These are phyloP conservation scores for Siniperca scherzeri DNA, from an alignment of 2,797 vertebrate genomes.

Conservation along the genomic window DNA sequence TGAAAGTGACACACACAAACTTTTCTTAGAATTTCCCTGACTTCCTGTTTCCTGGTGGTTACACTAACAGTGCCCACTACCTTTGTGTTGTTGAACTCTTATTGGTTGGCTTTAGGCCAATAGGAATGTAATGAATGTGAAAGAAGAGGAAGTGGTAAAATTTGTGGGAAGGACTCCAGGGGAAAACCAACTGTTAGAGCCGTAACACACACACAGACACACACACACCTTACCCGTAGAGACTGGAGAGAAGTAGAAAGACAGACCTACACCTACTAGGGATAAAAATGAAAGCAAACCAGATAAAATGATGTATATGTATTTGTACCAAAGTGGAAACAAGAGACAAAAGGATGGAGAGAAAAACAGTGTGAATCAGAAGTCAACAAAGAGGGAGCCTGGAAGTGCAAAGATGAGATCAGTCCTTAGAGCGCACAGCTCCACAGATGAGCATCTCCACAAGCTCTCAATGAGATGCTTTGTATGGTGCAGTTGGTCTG, in stretches of 20 bases:
- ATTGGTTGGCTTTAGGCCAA: conserved; percentile 79
- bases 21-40: conserved; percentile 77
- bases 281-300: conserved; percentile 2
- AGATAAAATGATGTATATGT: conserved; percentile 24
- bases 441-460: conserved; percentile 71
- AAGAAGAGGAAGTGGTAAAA: conserved; percentile 81
- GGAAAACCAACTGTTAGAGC: conserved; percentile 80
- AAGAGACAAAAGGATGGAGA: conserved; percentile 65
- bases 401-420: conserved; percentile 80
- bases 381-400: conserved; percentile 63
- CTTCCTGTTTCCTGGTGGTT: conserved; percentile 85
- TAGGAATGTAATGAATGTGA: conserved; percentile 60
- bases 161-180: conserved; percentile 79
- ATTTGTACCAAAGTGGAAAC: conserved; percentile 40
- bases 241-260: background rate
- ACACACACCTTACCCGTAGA: background rate
- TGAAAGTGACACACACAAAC: conserved; percentile 74
- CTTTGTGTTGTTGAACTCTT: conserved; percentile 66
- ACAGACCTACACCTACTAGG: background rate
- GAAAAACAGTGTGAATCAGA: conserved; percentile 61
- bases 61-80: conserved; percentile 72
- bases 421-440: conserved; percentile 72
- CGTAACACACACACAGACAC: background rate
- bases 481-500: conserved; percentile 63
- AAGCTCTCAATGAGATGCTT: conserved; percentile 74